phyloP scores from a whole-genome alignment of 2,113 vertebrate genomes.

The Rhipidura dahli region DNA sequence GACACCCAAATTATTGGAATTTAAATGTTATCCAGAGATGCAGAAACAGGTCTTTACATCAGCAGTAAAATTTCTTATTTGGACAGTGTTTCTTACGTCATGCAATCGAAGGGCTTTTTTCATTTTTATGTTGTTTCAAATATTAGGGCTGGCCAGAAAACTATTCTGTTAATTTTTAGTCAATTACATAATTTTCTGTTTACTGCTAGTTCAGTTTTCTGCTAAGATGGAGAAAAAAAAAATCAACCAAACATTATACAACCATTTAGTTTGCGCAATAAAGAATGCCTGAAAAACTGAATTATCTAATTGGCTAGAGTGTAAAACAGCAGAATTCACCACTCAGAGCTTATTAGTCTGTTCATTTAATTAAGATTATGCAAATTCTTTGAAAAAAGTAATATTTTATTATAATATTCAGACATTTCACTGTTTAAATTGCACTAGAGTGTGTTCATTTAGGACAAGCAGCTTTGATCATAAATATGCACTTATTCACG shows the following conservation, averaged over 20 bases:
- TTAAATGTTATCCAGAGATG: not conserved
- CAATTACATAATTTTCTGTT: constrained; percentile 10
- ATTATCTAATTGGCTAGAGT: constrained; percentile 8
- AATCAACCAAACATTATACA: not conserved
- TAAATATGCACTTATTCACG: constrained; percentile 27
- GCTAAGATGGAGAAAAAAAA: not conserved
- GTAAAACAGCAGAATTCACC: not conserved
- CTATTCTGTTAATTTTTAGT: not conserved
- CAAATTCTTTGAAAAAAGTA: constrained; percentile 25
- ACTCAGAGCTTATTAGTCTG: constrained; percentile 1
- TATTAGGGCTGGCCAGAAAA: not conserved
- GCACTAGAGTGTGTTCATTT: constrained; percentile 6
- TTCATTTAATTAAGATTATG: constrained; percentile 40
- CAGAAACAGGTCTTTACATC: not conserved
- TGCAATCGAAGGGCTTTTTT: not conserved
- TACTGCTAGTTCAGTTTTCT: not conserved
- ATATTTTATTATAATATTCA: constrained; percentile 18
- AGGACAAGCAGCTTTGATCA: constrained; percentile 43
- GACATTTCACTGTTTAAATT: not conserved
- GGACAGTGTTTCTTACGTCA: not conserved
- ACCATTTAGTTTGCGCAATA: not conserved
- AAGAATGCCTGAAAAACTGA: constrained; percentile 9
- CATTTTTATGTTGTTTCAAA: not conserved
- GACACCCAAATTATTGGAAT: not conserved
- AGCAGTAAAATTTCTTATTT: not conserved